These are phyloP conservation scores for Cremastinae sp. DNA, from an alignment of 2,888 invertebrate genomes.

Conservation along the genomic window DNA sequence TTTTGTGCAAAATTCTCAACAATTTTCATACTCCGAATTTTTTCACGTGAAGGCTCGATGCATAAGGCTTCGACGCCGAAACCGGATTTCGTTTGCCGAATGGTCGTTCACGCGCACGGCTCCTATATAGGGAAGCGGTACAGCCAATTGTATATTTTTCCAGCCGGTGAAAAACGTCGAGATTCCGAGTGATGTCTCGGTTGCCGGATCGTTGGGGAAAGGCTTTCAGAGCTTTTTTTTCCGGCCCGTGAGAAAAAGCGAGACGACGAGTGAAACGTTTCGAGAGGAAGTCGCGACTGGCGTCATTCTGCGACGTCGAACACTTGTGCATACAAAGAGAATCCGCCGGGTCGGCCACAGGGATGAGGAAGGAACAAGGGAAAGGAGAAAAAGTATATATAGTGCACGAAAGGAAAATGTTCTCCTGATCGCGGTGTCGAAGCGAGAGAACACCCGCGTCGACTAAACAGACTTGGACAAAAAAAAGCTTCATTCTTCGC, in stretches of 20 bases:
- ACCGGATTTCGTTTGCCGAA: constrained; percentile 3
- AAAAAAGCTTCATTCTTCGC: no score
- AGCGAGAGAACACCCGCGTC: no score
- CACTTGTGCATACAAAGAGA: constrained; percentile 69
- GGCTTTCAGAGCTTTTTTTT: constrained; percentile 3
- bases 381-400: constrained; percentile 53
- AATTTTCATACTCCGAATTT: no score
- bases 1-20: no score
- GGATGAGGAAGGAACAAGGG: no score
- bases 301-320: constrained; percentile 63
- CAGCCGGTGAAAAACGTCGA: constrained; percentile 45
- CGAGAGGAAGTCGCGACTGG: constrained; percentile 18
- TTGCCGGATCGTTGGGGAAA: not conserved
- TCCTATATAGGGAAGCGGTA: constrained; percentile 39
- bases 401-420: no score
- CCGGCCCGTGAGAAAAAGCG: no score
- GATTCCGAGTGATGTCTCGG: constrained; percentile 33
- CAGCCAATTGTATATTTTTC: constrained; percentile 64
- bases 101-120: not conserved
- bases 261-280: no score
- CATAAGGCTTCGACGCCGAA: not conserved
- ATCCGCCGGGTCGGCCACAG: no score
- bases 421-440: no score
- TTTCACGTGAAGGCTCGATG: no score
- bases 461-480: no score